These are phyloP conservation scores for Punctoribates punctum DNA, from an alignment of 2,888 invertebrate genomes.

Conservation along the genomic window DNA sequence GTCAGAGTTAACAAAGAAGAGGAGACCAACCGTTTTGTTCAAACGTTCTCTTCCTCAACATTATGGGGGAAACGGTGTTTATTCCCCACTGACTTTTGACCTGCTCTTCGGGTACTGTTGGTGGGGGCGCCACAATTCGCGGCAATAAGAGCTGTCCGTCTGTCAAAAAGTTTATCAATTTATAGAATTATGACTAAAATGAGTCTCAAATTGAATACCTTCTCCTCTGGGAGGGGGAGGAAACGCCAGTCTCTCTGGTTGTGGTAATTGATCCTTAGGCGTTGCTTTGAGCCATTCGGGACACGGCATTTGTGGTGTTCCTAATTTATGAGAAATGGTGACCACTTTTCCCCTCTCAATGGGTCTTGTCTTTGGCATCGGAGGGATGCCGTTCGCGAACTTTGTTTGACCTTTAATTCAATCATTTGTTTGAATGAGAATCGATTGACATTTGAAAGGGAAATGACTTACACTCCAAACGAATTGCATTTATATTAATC, in stretches of 20 bases:
- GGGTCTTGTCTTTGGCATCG: constrained; percentile 47
- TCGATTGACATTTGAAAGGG: background rate
- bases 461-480: constrained; percentile 69
- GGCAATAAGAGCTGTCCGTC: constrained; percentile 62
- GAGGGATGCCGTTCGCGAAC: constrained; percentile 55
- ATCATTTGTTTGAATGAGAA: constrained; percentile 52
- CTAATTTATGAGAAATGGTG: constrained; percentile 67
- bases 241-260: constrained; percentile 75
- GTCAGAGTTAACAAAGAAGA: background rate
- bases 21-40: constrained; percentile 67
- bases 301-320: constrained; percentile 60
- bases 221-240: constrained; percentile 87
- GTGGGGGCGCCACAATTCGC: background rate
- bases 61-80: constrained; percentile 58
- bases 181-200: background rate
- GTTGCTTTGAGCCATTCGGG: constrained; percentile 72
- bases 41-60: constrained; percentile 72
- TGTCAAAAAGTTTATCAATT: constrained; percentile 50
- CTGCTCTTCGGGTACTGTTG: background rate
- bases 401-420: constrained; percentile 54
- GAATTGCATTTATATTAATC: constrained; percentile 64
- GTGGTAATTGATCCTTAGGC: constrained; percentile 70
- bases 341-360: constrained; percentile 63
- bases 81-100: constrained; percentile 47
- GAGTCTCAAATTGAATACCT: constrained; percentile 56